A percentile compares a stretch with the other conserved stretches of the same genome.
phyloP scores from a whole-genome alignment of 2,888 invertebrate species.

The Diachrysia chrysitis region DNA sequence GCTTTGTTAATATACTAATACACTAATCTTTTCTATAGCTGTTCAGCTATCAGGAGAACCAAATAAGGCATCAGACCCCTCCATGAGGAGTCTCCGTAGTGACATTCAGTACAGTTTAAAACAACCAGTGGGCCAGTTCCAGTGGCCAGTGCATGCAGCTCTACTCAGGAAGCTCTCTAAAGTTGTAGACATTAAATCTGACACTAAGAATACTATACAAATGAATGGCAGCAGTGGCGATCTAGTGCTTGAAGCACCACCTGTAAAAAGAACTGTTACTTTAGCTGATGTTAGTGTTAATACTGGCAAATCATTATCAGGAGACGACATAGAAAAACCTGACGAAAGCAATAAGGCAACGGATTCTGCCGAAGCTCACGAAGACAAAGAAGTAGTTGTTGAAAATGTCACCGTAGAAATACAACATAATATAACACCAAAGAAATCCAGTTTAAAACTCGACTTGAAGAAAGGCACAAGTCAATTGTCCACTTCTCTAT shows the following conservation, averaged over 20 bases:
- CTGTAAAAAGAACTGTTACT: conserved; percentile 71
- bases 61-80: conserved; percentile 81
- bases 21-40: conserved; percentile 68
- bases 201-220: conserved; percentile 71
- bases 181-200: conserved; percentile 84
- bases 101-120: conserved; percentile 80
- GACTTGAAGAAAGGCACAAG: conserved; percentile 85
- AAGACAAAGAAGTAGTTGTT: conserved; percentile 76
- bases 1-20: not conserved
- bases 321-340: conserved; percentile 70
- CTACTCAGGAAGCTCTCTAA: conserved; percentile 82
- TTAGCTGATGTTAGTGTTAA: conserved; percentile 84
- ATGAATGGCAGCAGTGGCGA: conserved; percentile 83
- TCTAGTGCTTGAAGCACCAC: conserved; percentile 67
- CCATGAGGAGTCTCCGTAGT: conserved; percentile 84
- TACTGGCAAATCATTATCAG: conserved; percentile 80
- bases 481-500: conserved; percentile 80
- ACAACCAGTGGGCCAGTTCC: conserved; percentile 69
- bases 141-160: conserved; percentile 83
- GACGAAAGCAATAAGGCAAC: conserved; percentile 46
- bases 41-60: conserved; percentile 84
- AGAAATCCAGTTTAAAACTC: conserved; percentile 84
- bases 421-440: conserved; percentile 86
- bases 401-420: conserved; percentile 87
- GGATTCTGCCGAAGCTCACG: conserved; percentile 55